Evolutionary conservation across 30 jellyfish, hydroid and myxozoan species (phyloP), one percentile per base, ranked within the genome.

Genomic region (Nemopilema nomurai): DNA sequence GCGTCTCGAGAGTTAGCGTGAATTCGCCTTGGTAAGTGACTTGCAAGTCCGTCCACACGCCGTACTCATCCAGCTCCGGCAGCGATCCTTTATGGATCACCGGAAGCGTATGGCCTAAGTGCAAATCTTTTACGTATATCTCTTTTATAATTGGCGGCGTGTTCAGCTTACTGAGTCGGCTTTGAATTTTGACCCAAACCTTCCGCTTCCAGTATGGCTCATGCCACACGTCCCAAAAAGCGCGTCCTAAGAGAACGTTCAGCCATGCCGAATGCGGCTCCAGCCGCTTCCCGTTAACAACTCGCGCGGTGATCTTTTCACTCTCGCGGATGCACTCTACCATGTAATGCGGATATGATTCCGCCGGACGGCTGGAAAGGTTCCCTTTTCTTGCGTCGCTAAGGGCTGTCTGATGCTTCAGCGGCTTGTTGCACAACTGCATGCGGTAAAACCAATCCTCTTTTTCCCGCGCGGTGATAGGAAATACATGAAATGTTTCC

Each of bases 141-240:
- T 90, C 97, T 53, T 79, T 96, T 62, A 96, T 90, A 31, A 96
- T 92, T 1, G 99, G 99, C 22, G 99, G 99, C 49, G 98, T 90
- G 69, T 90, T 91, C 26, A 96, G 77, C 62, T 91, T 96, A 33
- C 79, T 87, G 50, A 96, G 84, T 0, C 98, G 97, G 26, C 90
- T 77, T 51, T 96, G 99, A 51, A 96, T 96, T 76, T 91, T 90
- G 71, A 85, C 95, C 82, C 92, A 87, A 62, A 91, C 88, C 72
- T 96, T 96, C 27, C 91, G 97, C 76, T 82, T 89, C 99, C 99
- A 96, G 68, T 85, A 87, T 24, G 89, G 90, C 76, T 96, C 99
- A 69, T 91, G 99, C 99, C 99, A 96, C 8, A 96, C 92, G 74
- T 96, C 99, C 99, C 99, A 96, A 70, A 96, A 96, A 28, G 98